A percentile compares a stretch with the other conserved stretches of the same genome.
These are phyloP conservation scores for Scopus umbretta DNA, from an alignment of 2,113 vertebrate genomes.

Conservation along the genomic window DNA sequence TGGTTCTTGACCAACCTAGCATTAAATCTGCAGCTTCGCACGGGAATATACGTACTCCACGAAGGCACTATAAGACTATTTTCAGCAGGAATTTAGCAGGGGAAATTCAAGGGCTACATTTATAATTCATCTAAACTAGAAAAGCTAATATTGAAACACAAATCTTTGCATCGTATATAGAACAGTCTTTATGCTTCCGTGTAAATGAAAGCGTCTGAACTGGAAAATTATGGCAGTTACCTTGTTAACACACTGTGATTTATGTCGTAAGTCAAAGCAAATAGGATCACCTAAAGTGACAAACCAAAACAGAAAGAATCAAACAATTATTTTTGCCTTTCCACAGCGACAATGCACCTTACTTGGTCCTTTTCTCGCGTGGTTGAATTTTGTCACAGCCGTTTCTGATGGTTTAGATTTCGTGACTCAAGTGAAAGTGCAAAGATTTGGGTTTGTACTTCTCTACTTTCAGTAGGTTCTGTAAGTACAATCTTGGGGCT, in stretches of 20 bases:
- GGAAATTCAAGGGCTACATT: background rate
- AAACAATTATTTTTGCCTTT: background rate
- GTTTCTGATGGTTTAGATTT: background rate
- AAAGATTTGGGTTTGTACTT: background rate
- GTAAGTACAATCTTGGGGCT: background rate
- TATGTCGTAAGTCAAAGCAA: background rate
- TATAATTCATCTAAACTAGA: background rate
- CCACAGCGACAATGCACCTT: background rate
- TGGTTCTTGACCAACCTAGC: background rate
- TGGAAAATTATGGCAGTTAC: background rate
- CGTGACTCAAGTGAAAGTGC: rapidly evolving
- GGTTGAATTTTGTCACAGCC: background rate
- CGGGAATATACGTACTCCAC: rapidly evolving
- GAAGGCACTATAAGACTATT: background rate
- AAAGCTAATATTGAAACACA: background rate
- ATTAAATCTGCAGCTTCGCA: background rate
- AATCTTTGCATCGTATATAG: background rate
- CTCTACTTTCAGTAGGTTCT: background rate
- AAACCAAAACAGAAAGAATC: background rate
- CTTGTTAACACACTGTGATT: background rate
- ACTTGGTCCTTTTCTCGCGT: rapidly evolving
- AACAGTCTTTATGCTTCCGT: background rate
- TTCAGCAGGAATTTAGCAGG: background rate
- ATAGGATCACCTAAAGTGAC: background rate
- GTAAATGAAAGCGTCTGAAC: background rate